phyloP scores from a whole-genome alignment of 2,888 invertebrate genomes.

The Macrostomum cliftonense region DNA sequence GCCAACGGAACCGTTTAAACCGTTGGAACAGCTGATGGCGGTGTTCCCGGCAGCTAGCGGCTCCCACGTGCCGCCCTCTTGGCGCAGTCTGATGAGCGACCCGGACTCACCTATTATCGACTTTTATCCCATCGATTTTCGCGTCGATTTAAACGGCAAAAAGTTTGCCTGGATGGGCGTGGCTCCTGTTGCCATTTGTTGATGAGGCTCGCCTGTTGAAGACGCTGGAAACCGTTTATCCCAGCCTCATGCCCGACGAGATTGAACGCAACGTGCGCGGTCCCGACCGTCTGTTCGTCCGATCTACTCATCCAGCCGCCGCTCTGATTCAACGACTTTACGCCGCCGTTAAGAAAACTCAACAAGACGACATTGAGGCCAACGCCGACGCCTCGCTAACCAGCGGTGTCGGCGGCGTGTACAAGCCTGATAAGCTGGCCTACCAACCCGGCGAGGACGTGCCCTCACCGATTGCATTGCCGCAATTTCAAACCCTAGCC shows the following conservation, averaged over 20 bases:
- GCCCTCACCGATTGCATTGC: constrained; percentile 13
- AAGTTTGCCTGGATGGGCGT: constrained; percentile 98
- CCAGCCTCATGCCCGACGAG: constrained; percentile 51
- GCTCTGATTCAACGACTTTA: constrained; percentile 53
- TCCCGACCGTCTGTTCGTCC: constrained; percentile 70
- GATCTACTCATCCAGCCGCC: constrained; percentile 51
- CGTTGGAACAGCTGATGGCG: constrained; percentile 94
- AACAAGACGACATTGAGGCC: not conserved
- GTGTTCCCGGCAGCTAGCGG: constrained; percentile 95
- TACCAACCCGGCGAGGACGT: constrained; percentile 34
- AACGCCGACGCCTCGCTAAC: not conserved
- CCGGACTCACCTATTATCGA: constrained; percentile 83
- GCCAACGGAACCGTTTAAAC: constrained; percentile 79
- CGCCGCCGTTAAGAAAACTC: constrained; percentile 34
- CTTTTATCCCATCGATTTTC: constrained; percentile 90
- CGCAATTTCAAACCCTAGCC: not conserved
- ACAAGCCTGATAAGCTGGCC: constrained; percentile 43
- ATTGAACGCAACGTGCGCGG: constrained; percentile 58
- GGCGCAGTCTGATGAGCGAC: constrained; percentile 77
- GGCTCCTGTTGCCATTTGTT: constrained; percentile 85
- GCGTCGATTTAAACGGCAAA: constrained; percentile 92
- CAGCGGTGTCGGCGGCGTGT: constrained; percentile 15
- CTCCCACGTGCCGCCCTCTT: constrained; percentile 73
- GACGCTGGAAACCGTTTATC: constrained; percentile 62
- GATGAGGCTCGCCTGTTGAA: constrained; percentile 67